These are phyloP conservation scores for Drosophila ochracea DNA, from an alignment of 2,888 invertebrate genomes.

Conservation along the genomic window DNA sequence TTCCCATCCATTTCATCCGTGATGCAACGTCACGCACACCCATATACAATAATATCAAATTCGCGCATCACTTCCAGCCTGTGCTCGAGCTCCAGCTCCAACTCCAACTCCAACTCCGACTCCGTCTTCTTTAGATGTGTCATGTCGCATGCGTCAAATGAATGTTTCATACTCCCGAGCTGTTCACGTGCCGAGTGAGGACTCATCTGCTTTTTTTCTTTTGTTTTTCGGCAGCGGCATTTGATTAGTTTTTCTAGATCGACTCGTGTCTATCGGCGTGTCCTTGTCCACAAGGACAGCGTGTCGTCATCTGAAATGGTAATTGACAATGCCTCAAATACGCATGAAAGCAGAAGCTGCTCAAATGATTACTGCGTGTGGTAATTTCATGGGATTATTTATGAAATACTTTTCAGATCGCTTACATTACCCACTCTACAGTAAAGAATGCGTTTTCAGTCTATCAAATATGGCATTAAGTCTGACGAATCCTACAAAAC, in stretches of 20 bases:
- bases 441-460: neutral
- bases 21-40: slow-evolving; percentile 82
- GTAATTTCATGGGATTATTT: slow-evolving; percentile 71
- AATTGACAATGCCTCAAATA: slow-evolving; percentile 48
- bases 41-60: slow-evolving; percentile 78
- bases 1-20: slow-evolving; percentile 51
- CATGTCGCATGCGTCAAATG: slow-evolving; percentile 77
- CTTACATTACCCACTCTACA: slow-evolving; percentile 31
- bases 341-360: slow-evolving; percentile 16
- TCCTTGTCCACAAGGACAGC: slow-evolving; percentile 20
- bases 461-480: neutral
- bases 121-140: slow-evolving; percentile 30
- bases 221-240: slow-evolving; percentile 47
- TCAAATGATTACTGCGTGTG: slow-evolving; percentile 60
- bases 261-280: slow-evolving; percentile 59
- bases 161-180: slow-evolving; percentile 72
- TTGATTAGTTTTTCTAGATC: slow-evolving; percentile 77
- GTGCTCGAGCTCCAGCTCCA: neutral
- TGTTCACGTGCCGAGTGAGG: slow-evolving; percentile 37
- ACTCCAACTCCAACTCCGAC: neutral
- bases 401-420: slow-evolving; percentile 55
- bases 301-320: slow-evolving; percentile 27
- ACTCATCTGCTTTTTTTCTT: slow-evolving; percentile 62
- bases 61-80: slow-evolving; percentile 45
- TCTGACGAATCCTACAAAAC: neutral